phyloP scores from a whole-genome alignment of 1,140 invertebrate species.

The Pogonognathellus flavescens region DNA sequence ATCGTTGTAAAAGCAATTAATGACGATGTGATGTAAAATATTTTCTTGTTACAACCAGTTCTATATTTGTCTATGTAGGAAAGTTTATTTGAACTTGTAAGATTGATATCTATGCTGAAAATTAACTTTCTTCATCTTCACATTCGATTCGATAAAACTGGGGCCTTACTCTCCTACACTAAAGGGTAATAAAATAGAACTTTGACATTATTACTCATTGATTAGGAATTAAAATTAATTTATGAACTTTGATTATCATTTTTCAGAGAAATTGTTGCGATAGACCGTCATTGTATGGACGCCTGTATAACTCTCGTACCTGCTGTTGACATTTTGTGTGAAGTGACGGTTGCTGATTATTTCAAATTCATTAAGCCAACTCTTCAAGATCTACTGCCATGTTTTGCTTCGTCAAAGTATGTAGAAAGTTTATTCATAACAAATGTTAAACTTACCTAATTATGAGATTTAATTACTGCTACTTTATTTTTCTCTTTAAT shows the following conservation, averaged over 20 bases:
- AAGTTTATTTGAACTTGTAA: conserved; percentile 75
- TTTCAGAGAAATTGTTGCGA: conserved; percentile 75
- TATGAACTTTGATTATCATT: conserved; percentile 24
- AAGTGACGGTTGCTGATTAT: conserved; percentile 69
- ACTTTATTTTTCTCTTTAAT: background rate
- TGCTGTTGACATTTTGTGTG: conserved; percentile 74
- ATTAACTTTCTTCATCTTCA: conserved; percentile 76
- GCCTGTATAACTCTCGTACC: conserved; percentile 74
- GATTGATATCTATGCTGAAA: conserved; percentile 76
- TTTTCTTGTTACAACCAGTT: background rate
- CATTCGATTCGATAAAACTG: conserved; percentile 73
- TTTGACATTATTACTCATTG: no score
- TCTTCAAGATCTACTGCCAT: conserved; percentile 74
- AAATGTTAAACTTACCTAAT: no score
- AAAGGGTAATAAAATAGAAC: conserved; percentile 70
- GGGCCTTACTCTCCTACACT: conserved; percentile 72
- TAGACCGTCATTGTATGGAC: conserved; percentile 77
- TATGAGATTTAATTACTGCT: conserved; percentile 30
- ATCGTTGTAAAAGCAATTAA: background rate
- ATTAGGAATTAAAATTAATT: no score
- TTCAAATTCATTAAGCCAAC: conserved; percentile 74
- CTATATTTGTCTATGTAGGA: conserved; percentile 69
- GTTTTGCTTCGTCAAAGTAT: conserved; percentile 72
- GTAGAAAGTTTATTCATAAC: conserved; percentile 46
- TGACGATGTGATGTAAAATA: conserved; percentile 18